Conservation (phyloP, 2,113 vertebrate species). For the Copsychus sechellarum region DNA sequence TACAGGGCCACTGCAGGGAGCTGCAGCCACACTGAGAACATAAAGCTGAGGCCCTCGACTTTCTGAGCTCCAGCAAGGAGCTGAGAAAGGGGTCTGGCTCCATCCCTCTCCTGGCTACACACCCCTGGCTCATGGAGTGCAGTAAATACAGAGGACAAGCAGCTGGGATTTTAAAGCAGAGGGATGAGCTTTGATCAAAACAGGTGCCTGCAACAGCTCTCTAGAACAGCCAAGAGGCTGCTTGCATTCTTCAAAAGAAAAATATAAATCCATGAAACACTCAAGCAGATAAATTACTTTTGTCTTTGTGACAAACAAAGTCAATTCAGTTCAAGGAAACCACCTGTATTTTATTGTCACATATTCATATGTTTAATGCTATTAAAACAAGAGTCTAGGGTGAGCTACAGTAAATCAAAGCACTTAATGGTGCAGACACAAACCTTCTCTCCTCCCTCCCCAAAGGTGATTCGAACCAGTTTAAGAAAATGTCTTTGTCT, state of each 20-base stretch:
- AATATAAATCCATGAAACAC: background rate
- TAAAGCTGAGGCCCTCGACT: accelerated
- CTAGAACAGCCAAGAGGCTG: background rate
- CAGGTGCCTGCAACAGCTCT: background rate
- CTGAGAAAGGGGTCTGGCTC: background rate
- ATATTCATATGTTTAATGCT: background rate
- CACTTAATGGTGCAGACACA: constrained; percentile 1
- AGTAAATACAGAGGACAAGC: background rate
- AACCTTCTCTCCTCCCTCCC: background rate
- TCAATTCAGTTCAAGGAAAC: constrained; percentile 4
- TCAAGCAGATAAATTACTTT: background rate
- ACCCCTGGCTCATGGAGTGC: accelerated
- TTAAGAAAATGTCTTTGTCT: constrained; percentile 19
- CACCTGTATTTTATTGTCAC: constrained; percentile 11
- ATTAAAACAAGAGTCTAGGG: background rate
- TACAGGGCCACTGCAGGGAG: accelerated
- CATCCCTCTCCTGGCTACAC: background rate
- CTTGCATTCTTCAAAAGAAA: background rate
- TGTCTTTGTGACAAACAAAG: background rate
- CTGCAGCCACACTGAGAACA: accelerated
- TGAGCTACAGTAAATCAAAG: constrained; percentile 29
- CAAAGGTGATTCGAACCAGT: constrained; percentile 44
- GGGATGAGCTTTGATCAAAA: background rate
- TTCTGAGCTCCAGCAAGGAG: background rate
- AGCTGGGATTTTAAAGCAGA: background rate